Evolutionary conservation across 2,888 invertebrate species (phyloP), one percentile per base, ranked within the genome.

Genomic region (Phasia obesa): DNA sequence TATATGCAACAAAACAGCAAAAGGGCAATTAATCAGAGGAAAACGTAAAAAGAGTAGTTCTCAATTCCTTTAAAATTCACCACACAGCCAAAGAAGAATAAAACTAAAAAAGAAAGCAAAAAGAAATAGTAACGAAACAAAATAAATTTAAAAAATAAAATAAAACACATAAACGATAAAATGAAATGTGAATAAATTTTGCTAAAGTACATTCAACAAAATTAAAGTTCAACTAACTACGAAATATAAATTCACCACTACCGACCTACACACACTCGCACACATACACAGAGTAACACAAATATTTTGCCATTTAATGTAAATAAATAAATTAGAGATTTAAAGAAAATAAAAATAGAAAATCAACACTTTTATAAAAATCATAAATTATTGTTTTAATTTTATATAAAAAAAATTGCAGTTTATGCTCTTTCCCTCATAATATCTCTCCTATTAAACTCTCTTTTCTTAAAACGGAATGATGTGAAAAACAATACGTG

Each of bases 21-120:
- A 83, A 83, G 79, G 83, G 79, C 83, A 83, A 76, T 79, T 83
- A 79, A 76, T 83, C 67, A 83, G 83, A 79, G 70, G 83, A 67
- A 83, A 83, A 69, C 83, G 83, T 38, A 83, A 83, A 83, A 75
- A 77, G 62, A 49, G 15, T 35, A 1, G 35, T 19, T 62, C 35
- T 65, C 31, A 49, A 60, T 65, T 70, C 74, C 62, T 71, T 60
- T 47, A 7, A 67, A 71, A 64, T 60, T 64, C 70, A 64, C 70
- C 62, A 80, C 19, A 21, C 35, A 57, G n/a, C 42, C 31, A n/a
- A 67, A 21, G 55, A 60, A 74, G 15, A 64, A 67, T 38, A 35
- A 19, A 35, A 65, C 0, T 9, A 21, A 44, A 44, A 44, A 25
- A 7, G 65, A 51, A 47, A 13, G 27, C 0, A 23, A 2, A 78